Base-by-base conservation (phyloP, 2,113 vertebrate genomes). In the Oriolus oriolus region DNA sequence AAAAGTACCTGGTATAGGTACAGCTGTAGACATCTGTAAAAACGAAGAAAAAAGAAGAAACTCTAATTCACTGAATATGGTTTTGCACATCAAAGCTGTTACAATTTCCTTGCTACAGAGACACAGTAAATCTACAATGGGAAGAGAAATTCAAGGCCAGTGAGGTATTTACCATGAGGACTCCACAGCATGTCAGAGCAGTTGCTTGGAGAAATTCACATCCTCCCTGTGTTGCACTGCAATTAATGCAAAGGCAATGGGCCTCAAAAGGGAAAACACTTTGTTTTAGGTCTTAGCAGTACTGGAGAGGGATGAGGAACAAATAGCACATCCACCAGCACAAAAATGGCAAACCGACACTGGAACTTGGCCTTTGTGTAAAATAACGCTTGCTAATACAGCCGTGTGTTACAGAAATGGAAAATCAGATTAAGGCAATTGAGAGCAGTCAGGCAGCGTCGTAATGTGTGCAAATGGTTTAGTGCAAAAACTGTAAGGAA, bases 151-250 rank as follows among this genome's bases (percentile, higher is more conserved):
- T 77, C 24, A 57, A 70, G 68, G 16, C 27, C 35, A 70, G 23
- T n/a, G 56, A 84, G 31, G 3, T 61, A 13, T 80, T 65, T 47
- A 35, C 16, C 19, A 31, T 19, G 41, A 80, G 49, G 45, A 42
- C 27, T 50, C 18, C 16, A 35, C 1, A 3, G 53, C 31, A 14
- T 4, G 10, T 73, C n/a, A 65, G 33, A 71, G 23, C 21, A 22
- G 5, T 26, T 80, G 13, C 24, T 90, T 1, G 1, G 23, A 74
- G 50, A 11, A 60, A 21, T 81, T 41, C 11, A 10, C 0, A 0
- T 37, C 64, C 30, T 10, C 33, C 4, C 5, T 21, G 23, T 24
- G 30, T 28, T 61, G 37, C 19, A 4, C 47, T 41, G 47, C 0
- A 0, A 31, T 17, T 60, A 23, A 19, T 53, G 50, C 33, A 66